Evolutionary conservation across 2,113 vertebrate species (phyloP).

Genomic region (Vireo altiloquus): DNA sequence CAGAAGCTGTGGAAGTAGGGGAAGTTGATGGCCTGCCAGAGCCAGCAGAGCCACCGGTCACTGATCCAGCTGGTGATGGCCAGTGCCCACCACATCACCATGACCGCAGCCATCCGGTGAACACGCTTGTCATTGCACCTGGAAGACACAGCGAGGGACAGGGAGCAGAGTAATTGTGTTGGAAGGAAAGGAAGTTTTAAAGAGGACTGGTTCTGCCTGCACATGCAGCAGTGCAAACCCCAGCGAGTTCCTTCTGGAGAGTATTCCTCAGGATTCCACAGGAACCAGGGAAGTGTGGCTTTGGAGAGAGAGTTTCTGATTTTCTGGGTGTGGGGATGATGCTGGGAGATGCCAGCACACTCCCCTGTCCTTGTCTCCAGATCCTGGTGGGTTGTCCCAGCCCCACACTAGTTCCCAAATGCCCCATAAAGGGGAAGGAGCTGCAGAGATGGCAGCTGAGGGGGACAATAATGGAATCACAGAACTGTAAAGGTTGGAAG

Average conservation of each 20-base stretch:
- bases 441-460: not conserved
- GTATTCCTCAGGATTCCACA: not conserved
- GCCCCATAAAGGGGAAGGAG: not conserved
- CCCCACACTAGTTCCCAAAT: not conserved
- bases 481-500: not conserved
- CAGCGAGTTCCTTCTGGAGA: not conserved
- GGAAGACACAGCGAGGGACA: not conserved
- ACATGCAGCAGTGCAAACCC: not conserved
- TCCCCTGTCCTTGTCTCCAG: not conserved
- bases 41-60: constrained; percentile 84
- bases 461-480: not conserved
- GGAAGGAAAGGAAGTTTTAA: not conserved
- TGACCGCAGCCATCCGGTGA: constrained; percentile 65
- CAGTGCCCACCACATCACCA: constrained; percentile 79
- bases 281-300: not conserved
- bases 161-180: fast-evolving
- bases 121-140: constrained; percentile 80
- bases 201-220: not conserved
- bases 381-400: not conserved
- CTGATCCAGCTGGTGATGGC: constrained; percentile 91
- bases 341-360: not conserved
- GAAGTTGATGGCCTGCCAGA: constrained; percentile 88
- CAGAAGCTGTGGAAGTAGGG: constrained; percentile 92
- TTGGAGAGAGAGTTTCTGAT: not conserved
- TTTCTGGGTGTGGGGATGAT: not conserved